Percentiles rank a stretch among this genome's conserved stretches.
phyloP scores from a whole-genome alignment of 2,888 invertebrate genomes.

The Argyresthia albistria region DNA sequence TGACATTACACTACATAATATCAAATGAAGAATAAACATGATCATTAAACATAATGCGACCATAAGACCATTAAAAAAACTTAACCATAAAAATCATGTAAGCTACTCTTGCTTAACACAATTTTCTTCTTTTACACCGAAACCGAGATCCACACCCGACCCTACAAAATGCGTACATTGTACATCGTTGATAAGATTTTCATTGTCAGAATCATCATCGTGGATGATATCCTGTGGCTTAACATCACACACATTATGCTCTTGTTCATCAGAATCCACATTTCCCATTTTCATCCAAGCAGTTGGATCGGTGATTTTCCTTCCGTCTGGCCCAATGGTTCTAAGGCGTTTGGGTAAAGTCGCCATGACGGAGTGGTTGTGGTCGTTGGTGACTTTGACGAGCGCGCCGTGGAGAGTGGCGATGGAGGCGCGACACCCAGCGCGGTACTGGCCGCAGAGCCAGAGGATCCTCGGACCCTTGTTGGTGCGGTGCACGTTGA shows the following conservation, averaged over 20 bases:
- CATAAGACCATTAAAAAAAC: not conserved
- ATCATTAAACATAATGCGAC: no score
- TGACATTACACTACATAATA: no score
- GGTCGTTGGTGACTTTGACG: constrained; percentile 19
- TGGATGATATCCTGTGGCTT: not conserved
- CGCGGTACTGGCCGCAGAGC: not conserved
- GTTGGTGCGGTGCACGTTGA: not conserved
- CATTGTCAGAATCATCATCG: not conserved
- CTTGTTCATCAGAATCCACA: no score
- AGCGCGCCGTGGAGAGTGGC: constrained; percentile 22
- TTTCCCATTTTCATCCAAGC: no score
- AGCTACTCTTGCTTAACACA: not conserved
- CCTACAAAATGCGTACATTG: not conserved
- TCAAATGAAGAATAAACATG: no score
- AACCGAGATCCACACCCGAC: no score
- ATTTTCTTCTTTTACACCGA: not conserved
- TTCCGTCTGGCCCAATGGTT: no score
- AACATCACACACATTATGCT: no score
- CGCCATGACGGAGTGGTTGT: constrained; percentile 20
- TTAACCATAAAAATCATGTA: not conserved
- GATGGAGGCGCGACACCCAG: constrained; percentile 19
- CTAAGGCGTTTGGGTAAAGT: not conserved
- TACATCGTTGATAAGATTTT: not conserved
- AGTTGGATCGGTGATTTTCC: no score
- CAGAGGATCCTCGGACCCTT: not conserved